phyloP scores from a whole-genome alignment of 1,140 invertebrate genomes.

The Medauroidea extradentata region DNA sequence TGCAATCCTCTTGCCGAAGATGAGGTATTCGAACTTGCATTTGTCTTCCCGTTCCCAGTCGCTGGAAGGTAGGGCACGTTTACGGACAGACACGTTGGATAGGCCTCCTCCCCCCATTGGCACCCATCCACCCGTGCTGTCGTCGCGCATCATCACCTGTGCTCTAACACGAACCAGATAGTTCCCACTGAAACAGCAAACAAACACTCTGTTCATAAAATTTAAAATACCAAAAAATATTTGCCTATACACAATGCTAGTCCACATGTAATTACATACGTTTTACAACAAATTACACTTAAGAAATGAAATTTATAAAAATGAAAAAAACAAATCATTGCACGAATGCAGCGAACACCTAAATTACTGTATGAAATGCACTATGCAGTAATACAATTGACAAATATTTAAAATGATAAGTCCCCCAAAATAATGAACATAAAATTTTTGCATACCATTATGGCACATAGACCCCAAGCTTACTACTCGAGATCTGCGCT shows the following conservation, averaged over 20 bases:
- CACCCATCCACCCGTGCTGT: conserved; percentile 93
- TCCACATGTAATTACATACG: too few species aligned
- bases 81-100: conserved; percentile 84
- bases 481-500: too few species aligned
- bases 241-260: background rate
- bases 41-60: conserved; percentile 22
- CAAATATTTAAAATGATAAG: too few species aligned
- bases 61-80: conserved; percentile 51
- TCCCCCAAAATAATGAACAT: too few species aligned
- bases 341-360: too few species aligned
- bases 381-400: too few species aligned
- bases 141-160: conserved; percentile 97
- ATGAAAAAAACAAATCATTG: too few species aligned
- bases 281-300: too few species aligned
- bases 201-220: background rate
- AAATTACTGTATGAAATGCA: too few species aligned
- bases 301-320: too few species aligned
- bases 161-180: conserved; percentile 93
- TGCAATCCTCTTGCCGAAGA: conserved; percentile 85
- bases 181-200: conserved; percentile 65
- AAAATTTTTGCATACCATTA: too few species aligned
- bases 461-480: too few species aligned
- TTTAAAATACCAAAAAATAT: background rate
- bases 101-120: conserved; percentile 89
- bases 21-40: conserved; percentile 76